phyloP scores from a whole-genome alignment of 2,797 vertebrate genomes.

The Danio tinwini region DNA sequence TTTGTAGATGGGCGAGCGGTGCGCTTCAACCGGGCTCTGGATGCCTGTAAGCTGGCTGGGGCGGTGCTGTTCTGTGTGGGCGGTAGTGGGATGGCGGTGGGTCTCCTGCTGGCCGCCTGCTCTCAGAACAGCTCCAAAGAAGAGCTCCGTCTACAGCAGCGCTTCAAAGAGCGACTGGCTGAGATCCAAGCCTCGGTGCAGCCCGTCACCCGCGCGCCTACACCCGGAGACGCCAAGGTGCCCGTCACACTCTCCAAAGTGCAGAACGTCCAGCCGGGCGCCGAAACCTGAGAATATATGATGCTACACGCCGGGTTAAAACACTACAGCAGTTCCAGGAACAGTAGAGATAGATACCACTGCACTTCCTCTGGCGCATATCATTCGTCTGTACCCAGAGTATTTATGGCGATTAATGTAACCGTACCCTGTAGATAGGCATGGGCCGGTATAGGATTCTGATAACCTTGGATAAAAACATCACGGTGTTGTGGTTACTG shows the following conservation, averaged over 20 bases:
- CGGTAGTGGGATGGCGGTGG: conserved; percentile 86
- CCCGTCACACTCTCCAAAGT: conserved; percentile 95
- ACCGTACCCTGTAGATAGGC: conserved; percentile 21
- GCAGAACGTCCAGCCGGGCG: conserved; percentile 89
- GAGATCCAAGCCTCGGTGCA: conserved; percentile 86
- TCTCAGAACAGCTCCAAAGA: conserved; percentile 93
- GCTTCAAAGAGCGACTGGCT: conserved; percentile 92
- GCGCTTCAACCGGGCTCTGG: conserved; percentile 90
- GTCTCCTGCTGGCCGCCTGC: conserved; percentile 91
- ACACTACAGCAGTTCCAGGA: conserved; percentile 25
- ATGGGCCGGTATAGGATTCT: neutral
- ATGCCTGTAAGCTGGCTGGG: conserved; percentile 92
- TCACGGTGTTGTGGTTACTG: too few species aligned
- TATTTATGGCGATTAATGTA: conserved; percentile 46
- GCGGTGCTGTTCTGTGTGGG: conserved; percentile 93
- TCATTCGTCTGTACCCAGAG: conserved; percentile 50
- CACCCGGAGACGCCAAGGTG: conserved; percentile 89
- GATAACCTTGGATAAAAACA: too few species aligned
- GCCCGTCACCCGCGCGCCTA: conserved; percentile 88
- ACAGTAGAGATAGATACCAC: conserved; percentile 53
- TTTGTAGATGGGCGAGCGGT: conserved; percentile 86
- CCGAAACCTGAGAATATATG: conserved; percentile 81
- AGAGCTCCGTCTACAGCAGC: conserved; percentile 91
- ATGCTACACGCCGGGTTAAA: neutral
- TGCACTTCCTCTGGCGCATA: conserved; percentile 45